A percentile compares a stretch with the other conserved stretches of the same genome.
phyloP scores from a whole-genome alignment of 2,797 vertebrate species.

The Kryptolebias ocellatus region DNA sequence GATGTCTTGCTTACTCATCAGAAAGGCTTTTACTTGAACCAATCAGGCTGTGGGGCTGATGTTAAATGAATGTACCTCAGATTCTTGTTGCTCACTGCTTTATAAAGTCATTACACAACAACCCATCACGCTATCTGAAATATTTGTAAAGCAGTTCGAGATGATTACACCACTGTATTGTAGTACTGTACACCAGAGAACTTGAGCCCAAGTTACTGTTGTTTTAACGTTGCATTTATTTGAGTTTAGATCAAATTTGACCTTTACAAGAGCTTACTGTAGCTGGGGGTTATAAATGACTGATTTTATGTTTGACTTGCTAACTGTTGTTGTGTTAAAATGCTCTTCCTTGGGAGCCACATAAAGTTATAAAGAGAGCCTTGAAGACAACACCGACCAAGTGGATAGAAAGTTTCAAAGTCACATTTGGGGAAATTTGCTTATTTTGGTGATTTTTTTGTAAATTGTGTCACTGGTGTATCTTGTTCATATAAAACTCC shows the following conservation, averaged over 20 bases:
- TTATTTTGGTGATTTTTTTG: background rate
- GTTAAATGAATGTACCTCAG: slow-evolving; percentile 79
- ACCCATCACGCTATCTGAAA: slow-evolving; percentile 52
- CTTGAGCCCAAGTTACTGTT: slow-evolving; percentile 58
- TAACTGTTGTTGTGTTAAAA: slow-evolving; percentile 33
- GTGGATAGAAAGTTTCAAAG: slow-evolving; percentile 27
- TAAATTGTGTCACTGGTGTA: background rate
- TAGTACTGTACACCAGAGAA: slow-evolving; percentile 69
- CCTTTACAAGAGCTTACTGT: slow-evolving; percentile 54
- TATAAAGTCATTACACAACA: slow-evolving; percentile 46
- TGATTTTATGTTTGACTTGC: slow-evolving; percentile 27
- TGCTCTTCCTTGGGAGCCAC: slow-evolving; percentile 31
- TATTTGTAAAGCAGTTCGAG: slow-evolving; percentile 48
- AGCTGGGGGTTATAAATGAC: slow-evolving; percentile 42
- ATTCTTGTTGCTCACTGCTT: slow-evolving; percentile 25
- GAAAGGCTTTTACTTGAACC: slow-evolving; percentile 81
- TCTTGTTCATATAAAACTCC: too few relatives aligned
- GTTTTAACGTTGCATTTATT: slow-evolving; percentile 41
- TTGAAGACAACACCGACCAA: slow-evolving; percentile 21
- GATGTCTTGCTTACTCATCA: slow-evolving; percentile 54
- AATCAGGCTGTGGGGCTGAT: slow-evolving; percentile 59
- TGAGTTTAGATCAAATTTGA: slow-evolving; percentile 44
- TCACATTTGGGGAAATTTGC: slow-evolving; percentile 13
- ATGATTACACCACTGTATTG: slow-evolving; percentile 43
- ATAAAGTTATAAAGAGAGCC: slow-evolving; percentile 25